Percentiles rank a stretch among this genome's conserved stretches.
These are phyloP conservation scores for Myiagra hebetior DNA, from an alignment of 2,113 vertebrate genomes.

Conservation along the genomic window DNA sequence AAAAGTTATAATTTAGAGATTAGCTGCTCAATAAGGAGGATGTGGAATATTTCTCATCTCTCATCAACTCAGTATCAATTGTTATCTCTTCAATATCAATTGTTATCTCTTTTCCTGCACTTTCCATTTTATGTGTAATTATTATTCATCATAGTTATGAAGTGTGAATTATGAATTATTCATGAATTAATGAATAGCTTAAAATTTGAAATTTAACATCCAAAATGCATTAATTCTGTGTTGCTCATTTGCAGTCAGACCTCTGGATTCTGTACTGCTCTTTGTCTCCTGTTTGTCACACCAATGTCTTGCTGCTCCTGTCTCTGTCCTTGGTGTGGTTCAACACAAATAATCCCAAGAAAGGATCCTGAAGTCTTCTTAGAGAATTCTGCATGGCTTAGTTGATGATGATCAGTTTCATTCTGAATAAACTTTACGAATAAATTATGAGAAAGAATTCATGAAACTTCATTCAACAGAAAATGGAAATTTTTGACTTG, in stretches of 20 bases:
- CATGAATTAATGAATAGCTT: constrained; percentile 38
- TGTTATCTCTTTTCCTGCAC: constrained; percentile 5
- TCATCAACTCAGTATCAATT: constrained; percentile 34
- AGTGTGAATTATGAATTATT: constrained; percentile 48
- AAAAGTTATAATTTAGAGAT: background rate
- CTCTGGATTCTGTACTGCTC: background rate
- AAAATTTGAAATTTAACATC: constrained; percentile 13
- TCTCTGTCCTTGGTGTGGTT: background rate
- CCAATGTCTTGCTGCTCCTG: background rate
- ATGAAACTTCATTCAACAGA: background rate
- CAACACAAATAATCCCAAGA: background rate
- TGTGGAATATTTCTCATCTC: constrained; percentile 7
- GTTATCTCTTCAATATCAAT: constrained; percentile 48
- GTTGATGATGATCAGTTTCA: background rate
- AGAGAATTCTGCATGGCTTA: background rate
- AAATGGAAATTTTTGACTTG: background rate
- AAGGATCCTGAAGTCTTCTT: background rate
- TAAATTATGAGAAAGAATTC: background rate
- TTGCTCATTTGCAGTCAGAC: background rate
- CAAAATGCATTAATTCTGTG: background rate
- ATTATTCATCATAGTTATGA: constrained; percentile 41
- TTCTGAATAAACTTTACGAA: background rate
- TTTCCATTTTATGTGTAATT: constrained; percentile 46
- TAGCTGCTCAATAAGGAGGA: background rate
- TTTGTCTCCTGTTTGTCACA: background rate